phyloP scores from a whole-genome alignment of 1,140 invertebrate species.

The Drosophila rhopaloa region DNA sequence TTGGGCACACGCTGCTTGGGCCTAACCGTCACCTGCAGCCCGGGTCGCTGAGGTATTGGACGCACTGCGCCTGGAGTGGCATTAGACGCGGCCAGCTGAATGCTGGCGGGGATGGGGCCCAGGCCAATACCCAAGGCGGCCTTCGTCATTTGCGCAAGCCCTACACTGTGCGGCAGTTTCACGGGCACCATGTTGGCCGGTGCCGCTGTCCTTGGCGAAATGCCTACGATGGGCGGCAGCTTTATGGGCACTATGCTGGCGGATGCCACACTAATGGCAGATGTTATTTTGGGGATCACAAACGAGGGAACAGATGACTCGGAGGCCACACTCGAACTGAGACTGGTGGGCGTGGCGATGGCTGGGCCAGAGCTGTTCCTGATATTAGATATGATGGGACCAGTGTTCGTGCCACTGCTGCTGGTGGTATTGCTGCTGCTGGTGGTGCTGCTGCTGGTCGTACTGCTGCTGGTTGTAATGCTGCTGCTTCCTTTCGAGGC shows the following conservation, averaged over 20 bases:
- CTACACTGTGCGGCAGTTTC: neutral
- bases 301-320: neutral
- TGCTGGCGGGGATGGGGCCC: neutral
- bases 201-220: neutral
- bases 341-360: neutral
- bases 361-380: neutral
- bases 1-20: neutral
- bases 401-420: neutral
- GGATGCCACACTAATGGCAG: slow-evolving; percentile 19
- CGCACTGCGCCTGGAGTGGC: neutral
- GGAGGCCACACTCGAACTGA: no score
- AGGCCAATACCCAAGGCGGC: neutral
- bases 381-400: neutral
- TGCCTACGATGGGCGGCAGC: neutral
- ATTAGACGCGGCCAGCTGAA: neutral
- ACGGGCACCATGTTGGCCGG: neutral
- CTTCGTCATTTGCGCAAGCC: neutral
- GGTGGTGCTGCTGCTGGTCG: neutral
- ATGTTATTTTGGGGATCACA: slow-evolving; percentile 20
- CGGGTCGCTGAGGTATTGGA: neutral
- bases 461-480: neutral
- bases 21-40: neutral
- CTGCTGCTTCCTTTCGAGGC: neutral
- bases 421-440: neutral
- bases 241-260: neutral